Evolutionary conservation across 2,888 invertebrate genomes (phyloP).

Genomic region (Cremastinae sp.): DNA sequence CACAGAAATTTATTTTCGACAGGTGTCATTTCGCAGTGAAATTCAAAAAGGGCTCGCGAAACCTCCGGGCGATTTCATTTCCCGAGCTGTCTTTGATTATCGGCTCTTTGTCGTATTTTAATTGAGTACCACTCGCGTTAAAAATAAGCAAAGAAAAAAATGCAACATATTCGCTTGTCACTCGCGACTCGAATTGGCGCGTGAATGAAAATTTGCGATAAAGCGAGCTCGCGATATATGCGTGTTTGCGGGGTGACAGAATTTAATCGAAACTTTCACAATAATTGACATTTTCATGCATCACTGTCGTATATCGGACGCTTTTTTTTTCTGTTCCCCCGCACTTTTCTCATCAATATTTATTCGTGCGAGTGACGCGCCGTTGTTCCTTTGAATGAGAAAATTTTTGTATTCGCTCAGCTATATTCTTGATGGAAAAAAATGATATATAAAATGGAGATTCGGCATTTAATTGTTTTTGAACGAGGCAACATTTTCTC

Average conservation of each 20-base stretch:
- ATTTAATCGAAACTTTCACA: not conserved
- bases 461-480: constrained; percentile 10
- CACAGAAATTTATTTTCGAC: too few relatives aligned
- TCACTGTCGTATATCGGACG: not conserved
- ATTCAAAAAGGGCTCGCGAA: not conserved
- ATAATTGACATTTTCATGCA: constrained; percentile 5
- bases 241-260: not conserved
- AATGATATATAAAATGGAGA: too few relatives aligned
- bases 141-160: constrained; percentile 3
- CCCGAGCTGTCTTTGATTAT: constrained; percentile 12
- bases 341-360: not conserved
- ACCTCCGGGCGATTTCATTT: not conserved
- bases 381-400: constrained; percentile 16
- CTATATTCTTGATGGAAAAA: not conserved
- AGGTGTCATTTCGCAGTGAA: not conserved
- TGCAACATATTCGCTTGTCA: not conserved
- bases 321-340: not conserved
- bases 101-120: constrained; percentile 15
- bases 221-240: too few relatives aligned
- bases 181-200: too few relatives aligned
- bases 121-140: constrained; percentile 23
- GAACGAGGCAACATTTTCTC: constrained; percentile 33
- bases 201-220: too few relatives aligned
- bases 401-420: too few relatives aligned
- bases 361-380: not conserved